Base-by-base conservation (phyloP, 2,797 vertebrate species). In the Chloroceryle inda region DNA sequence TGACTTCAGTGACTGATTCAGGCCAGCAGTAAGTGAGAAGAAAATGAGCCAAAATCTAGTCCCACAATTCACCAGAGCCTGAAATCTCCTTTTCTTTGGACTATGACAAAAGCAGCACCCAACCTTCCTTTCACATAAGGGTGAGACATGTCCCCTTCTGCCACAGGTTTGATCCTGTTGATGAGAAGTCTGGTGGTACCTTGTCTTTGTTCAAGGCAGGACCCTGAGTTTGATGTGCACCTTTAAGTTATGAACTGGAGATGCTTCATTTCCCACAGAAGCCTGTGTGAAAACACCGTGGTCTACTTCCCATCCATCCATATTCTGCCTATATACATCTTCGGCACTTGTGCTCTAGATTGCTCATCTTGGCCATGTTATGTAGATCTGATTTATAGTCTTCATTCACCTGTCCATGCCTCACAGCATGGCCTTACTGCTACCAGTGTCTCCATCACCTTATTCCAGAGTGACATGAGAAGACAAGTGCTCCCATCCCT, bases 51-150 rank as follows among this genome's bases (percentile, higher is more conserved):
- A 49, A 89, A 85, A 31, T 29, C 44, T 61, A 49, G 63, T 52
- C 22, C 29, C 22, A 33, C 18, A 29, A 10, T 44, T 63, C 45
- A 50, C 9, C 27, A 35, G 64, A 71, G 17, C 68, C 71, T 85
- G 62, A 86, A 88, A 83, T 80, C 49, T 85, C 38, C 35, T 73
- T 87, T 68, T 5, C 63, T 78, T 84, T 74, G 26, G n/a, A n/a
- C 24, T 58, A 7, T 23, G 26, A 50, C 2, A 22, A n/a, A 61
- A 49, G 10, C 6, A 68, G 12, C 11, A 77, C 4, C 2, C 1
- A 1, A 47, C 31, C 9, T 35, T 5, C 4, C 24, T 62, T 81
- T 75, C 27, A 17, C 3, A 6, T 9, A 9, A 23, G 14, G 10
- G 7, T 47, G 44, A 55, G 31, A 2, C 24, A 16, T 10, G 8